These are phyloP conservation scores for Dasysyrphus tricinctus DNA, from an alignment of 2,888 invertebrate genomes.

Conservation along the genomic window DNA sequence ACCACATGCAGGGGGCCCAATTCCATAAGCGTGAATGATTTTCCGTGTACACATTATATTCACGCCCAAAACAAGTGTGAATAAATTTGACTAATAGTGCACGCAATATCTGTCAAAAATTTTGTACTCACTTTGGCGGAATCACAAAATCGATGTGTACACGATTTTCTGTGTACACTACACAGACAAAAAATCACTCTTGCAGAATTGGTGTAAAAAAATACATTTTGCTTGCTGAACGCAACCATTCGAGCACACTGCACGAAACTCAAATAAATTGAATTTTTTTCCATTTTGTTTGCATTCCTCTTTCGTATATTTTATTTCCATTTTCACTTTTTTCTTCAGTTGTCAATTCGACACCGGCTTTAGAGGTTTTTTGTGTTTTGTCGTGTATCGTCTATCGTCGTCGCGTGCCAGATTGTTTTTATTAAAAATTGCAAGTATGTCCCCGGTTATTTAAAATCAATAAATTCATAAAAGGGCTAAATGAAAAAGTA, in stretches of 20 bases:
- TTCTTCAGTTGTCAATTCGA: slow-evolving; percentile 76
- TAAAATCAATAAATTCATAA: slow-evolving; percentile 28
- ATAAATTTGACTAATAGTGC: no score
- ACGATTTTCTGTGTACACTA: no score
- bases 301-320: slow-evolving; percentile 27
- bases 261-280: neutral
- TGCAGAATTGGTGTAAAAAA: no score
- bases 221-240: neutral
- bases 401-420: slow-evolving; percentile 1
- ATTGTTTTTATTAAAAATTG: slow-evolving; percentile 11
- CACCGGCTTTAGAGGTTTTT: slow-evolving; percentile 58
- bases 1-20: no score
- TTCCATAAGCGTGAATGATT: no score
- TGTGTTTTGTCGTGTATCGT: no score
- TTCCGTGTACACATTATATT: no score
- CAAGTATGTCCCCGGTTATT: slow-evolving; percentile 11
- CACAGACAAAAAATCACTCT: no score
- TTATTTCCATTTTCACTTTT: slow-evolving; percentile 17
- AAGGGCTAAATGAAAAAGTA: slow-evolving; percentile 25
- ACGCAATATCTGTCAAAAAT: no score
- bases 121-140: no score
- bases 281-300: slow-evolving; percentile 11
- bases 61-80: no score
- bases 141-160: no score
- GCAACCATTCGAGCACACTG: neutral